These are phyloP conservation scores for Laothoe populi DNA, from an alignment of 2,888 invertebrate species.

Conservation along the genomic window DNA sequence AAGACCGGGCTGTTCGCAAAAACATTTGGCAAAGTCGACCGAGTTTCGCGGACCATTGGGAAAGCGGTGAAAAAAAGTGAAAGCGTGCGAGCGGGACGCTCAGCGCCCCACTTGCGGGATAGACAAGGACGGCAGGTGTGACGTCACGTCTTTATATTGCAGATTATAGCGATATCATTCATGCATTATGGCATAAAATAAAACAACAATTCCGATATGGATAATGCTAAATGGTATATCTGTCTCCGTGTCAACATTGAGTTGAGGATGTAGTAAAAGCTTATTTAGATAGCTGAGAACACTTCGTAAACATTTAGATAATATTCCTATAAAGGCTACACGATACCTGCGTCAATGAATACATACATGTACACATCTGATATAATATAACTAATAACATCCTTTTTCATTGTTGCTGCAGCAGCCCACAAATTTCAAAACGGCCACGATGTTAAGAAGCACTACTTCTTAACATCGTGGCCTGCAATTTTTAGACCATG, in stretches of 20 bases:
- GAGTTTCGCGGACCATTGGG: slow-evolving; percentile 72
- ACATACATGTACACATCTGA: too few species aligned
- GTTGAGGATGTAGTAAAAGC: not conserved
- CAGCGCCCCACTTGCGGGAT: slow-evolving; percentile 36
- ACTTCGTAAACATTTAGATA: not conserved
- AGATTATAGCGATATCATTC: slow-evolving; percentile 33
- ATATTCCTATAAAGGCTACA: not conserved
- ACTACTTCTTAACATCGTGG: too few species aligned
- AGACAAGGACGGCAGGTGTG: slow-evolving; percentile 51
- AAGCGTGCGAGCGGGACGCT: slow-evolving; percentile 65
- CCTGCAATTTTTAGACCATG: too few species aligned
- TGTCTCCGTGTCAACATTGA: not conserved
- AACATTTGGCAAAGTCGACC: slow-evolving; percentile 73
- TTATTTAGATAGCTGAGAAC: not conserved
- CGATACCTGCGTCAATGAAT: not conserved
- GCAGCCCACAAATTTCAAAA: too few species aligned
- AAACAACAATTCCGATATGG: not conserved
- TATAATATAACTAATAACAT: too few species aligned
- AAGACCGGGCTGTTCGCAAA: slow-evolving; percentile 54
- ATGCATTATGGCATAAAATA: slow-evolving; percentile 1
- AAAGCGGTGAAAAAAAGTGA: slow-evolving; percentile 80
- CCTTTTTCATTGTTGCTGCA: too few species aligned
- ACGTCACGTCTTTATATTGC: slow-evolving; percentile 50
- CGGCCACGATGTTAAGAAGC: too few species aligned
- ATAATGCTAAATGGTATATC: not conserved